A percentile compares a stretch with the other conserved stretches of the same genome.
Conservation (phyloP, 2,888 invertebrate genomes). For the Invenusta paracnida region DNA sequence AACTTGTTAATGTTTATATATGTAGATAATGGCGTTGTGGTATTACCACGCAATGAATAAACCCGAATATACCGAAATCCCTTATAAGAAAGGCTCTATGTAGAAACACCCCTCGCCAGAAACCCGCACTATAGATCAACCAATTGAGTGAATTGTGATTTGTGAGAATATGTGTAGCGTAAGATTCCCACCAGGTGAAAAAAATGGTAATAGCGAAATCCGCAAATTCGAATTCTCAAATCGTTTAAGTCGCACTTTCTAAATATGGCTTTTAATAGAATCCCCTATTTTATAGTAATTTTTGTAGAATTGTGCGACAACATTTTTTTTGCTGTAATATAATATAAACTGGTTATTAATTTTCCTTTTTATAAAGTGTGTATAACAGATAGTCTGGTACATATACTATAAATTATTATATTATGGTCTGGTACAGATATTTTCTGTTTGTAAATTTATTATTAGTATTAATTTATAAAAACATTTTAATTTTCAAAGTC, state of each 20-base stretch:
- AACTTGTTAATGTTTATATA: too few species aligned
- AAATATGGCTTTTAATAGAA: background rate
- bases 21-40: background rate
- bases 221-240: background rate
- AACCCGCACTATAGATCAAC: background rate
- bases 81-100: background rate
- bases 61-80: background rate
- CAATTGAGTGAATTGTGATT: background rate
- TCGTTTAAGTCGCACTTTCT: background rate
- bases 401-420: background rate
- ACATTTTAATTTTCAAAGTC: too few species aligned
- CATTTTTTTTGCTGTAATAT: background rate
- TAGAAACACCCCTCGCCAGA: background rate
- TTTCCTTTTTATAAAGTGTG: background rate
- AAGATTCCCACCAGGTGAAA: background rate
- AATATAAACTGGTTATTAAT: background rate
- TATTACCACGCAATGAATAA: background rate
- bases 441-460: background rate
- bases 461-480: background rate
- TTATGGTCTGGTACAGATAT: background rate
- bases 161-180: background rate
- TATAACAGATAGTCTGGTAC: background rate
- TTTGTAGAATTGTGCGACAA: background rate
- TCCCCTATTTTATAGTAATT: background rate
- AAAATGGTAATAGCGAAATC: background rate